phyloP scores from a whole-genome alignment of 2,888 invertebrate genomes.

The Norana najaformis region DNA sequence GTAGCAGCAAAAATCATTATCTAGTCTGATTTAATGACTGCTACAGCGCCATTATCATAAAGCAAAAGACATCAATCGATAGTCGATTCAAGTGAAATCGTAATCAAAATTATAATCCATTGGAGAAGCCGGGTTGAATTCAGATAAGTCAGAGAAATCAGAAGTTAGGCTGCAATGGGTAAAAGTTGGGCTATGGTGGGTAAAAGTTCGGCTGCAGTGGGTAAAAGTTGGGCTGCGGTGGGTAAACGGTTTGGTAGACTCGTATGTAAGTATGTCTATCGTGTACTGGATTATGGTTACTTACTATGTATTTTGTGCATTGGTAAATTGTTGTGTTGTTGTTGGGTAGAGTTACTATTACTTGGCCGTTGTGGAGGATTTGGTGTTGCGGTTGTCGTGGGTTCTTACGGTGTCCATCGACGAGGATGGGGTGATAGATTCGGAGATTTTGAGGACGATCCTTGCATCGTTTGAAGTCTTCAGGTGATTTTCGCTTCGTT shows the following conservation, averaged over 20 bases:
- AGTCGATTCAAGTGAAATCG: no score
- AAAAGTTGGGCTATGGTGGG: no score
- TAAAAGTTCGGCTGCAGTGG: no score
- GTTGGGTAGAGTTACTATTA: constrained; percentile 80
- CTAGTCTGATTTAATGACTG: no score
- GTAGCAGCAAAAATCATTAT: no score
- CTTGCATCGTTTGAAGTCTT: constrained; percentile 60
- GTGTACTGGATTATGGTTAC: not conserved
- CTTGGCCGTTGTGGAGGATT: constrained; percentile 93
- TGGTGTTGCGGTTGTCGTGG: constrained; percentile 91
- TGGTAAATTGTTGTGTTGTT: constrained; percentile 69
- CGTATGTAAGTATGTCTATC: not conserved
- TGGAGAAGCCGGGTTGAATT: no score
- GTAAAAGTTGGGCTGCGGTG: no score
- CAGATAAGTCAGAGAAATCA: no score
- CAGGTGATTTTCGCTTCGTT: constrained; percentile 46
- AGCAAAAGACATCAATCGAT: no score
- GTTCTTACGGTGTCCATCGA: constrained; percentile 81
- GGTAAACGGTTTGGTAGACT: not conserved
- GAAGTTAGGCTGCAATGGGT: no score
- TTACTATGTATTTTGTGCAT: not conserved
- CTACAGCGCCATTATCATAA: no score
- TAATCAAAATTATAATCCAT: no score
- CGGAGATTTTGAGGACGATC: constrained; percentile 69
- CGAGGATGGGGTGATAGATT: constrained; percentile 75